Base-by-base conservation (phyloP, 2,888 invertebrate species). In the Lochmaea crataegi region DNA sequence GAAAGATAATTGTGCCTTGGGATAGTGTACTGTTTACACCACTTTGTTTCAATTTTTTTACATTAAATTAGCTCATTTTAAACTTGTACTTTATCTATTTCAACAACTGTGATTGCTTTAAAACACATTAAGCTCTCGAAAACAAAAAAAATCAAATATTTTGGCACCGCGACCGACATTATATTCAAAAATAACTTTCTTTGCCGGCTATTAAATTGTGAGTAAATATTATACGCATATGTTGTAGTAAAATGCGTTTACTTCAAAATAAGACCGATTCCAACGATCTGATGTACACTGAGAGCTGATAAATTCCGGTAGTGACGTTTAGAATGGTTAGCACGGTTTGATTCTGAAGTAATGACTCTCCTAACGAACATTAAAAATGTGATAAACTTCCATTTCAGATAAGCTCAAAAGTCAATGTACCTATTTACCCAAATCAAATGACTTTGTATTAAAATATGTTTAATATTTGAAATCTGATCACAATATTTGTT, bases 341-440 rank as follows among this genome's bases (percentile, higher is more conserved):
- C 14, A n/a, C 14, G 5, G n/a, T 51, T n/a, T n/a, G 16, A 10
- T 53, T 53, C 5, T 53, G 2, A 18, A 53, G 4, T 16, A 10
- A 53, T 18, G 45, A 14, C 45, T 45, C 6, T 38, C 9, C 9
- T 38, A 38, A 38, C 7, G 7, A n/a, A 48, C 48, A 48, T 18
- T 53, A 18, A 7, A 53, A 10, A 16, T 9, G 53, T 53, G 53
- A 53, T 53, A 53, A 53, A 53, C 53, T 53, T 11, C 16, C 53
- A 53, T 53, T 16, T 16, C 16, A 18, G 53, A 53, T 53, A 53
- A 53, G 16, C 53, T 42, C 58, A 45, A 67, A 67, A 67, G 67
- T 67, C 67, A 67, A 58, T 58, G 67, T 51, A 58, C 67, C 67
- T 58, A 67, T 42, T 67, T 58, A 53, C 53, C 18, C 51, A 51